A percentile compares a stretch with the other conserved stretches of the same genome.
Conservation (phyloP, 2,113 vertebrate genomes). For the Puffinus mauretanicus region DNA sequence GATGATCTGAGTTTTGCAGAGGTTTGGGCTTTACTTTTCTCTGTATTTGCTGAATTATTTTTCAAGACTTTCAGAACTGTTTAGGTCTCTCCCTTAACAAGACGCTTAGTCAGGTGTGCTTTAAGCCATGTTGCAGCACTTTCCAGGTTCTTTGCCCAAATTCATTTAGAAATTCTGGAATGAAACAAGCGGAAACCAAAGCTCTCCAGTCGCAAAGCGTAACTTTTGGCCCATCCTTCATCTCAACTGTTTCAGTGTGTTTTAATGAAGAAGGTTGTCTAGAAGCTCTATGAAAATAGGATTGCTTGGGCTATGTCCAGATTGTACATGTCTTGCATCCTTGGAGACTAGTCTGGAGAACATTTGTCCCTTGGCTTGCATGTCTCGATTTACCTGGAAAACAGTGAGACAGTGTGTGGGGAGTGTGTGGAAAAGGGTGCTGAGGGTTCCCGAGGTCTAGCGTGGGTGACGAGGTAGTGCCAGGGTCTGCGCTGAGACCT, state of each 20-base stretch:
- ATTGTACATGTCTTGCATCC: not conserved
- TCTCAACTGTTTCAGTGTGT: not conserved
- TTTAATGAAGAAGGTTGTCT: not conserved
- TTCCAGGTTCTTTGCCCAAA: not conserved
- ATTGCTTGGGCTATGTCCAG: not conserved
- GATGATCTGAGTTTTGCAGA: not conserved
- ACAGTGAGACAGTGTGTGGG: not conserved
- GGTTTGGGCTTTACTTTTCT: not conserved
- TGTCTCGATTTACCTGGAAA: not conserved
- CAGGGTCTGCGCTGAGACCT: not conserved
- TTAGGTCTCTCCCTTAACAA: not conserved
- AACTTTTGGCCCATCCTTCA: not conserved
- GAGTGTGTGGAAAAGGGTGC: not conserved
- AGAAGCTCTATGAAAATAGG: not conserved
- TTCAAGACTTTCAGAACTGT: not conserved
- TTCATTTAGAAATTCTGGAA: not conserved
- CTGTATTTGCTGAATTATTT: not conserved
- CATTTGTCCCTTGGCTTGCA: not conserved
- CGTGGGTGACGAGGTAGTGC: not conserved
- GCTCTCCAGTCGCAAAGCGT: not conserved
- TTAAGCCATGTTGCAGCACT: not conserved
- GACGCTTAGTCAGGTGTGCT: not conserved
- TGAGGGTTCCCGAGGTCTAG: not conserved
- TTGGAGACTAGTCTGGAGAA: not conserved
- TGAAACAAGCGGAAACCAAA: not conserved